Evolutionary conservation across 37 sponge, comb jelly and placozoan genomes (phyloP).

Genomic region (Diacarnus erythraeanus): DNA sequence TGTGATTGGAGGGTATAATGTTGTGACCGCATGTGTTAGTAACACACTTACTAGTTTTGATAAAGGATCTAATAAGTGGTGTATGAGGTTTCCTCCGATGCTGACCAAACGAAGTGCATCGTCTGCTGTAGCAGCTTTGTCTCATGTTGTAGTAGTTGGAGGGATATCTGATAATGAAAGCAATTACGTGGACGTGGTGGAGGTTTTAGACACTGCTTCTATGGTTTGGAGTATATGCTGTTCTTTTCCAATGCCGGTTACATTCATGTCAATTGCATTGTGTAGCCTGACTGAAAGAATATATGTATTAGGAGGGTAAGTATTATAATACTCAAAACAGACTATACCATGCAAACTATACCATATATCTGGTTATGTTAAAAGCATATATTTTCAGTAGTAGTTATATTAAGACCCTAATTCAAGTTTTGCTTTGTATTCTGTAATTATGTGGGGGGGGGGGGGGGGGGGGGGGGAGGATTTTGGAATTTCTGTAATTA

Average conservation of each 20-base stretch:
- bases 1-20: conserved; percentile 7
- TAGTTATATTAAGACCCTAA: too few relatives aligned
- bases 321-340: background rate
- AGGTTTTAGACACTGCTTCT: conserved; percentile 12
- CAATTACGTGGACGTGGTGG: conserved; percentile 3
- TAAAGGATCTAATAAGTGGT: conserved; percentile 11
- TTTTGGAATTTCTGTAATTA: too few relatives aligned
- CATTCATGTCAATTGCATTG: conserved; percentile 26
- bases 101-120: conserved; percentile 10
- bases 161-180: conserved; percentile 22
- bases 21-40: background rate
- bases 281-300: conserved; percentile 12
- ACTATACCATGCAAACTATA: too few relatives aligned
- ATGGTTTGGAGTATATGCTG: background rate
- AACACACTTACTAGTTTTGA: conserved; percentile 5
- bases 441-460: too few relatives aligned
- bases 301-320: conserved; percentile 30
- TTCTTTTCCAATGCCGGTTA: conserved; percentile 8
- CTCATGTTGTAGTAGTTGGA: conserved; percentile 6
- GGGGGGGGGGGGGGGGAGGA: too few relatives aligned
- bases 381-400: too few relatives aligned
- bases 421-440: too few relatives aligned
- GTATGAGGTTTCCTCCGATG: conserved; percentile 17
- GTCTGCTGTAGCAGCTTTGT: background rate
- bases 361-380: too few relatives aligned